Evolutionary conservation across 2,113 vertebrate species (phyloP), one percentile per base, ranked within the genome.

Genomic region (Amazona guildingii): DNA sequence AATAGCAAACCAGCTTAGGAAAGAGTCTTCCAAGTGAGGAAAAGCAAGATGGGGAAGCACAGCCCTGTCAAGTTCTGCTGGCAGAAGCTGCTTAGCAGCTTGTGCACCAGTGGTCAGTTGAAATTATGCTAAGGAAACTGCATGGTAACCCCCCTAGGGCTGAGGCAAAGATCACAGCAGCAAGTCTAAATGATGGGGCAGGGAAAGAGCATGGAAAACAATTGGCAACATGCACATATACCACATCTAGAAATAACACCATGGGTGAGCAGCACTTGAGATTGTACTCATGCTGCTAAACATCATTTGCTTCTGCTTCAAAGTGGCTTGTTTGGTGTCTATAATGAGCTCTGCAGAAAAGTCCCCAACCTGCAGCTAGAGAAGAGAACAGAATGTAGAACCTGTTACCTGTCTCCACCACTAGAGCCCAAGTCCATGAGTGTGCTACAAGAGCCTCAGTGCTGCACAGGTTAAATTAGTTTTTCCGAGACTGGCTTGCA

Each of bases 1-100:
- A 86, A 33, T 3, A 78, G 84, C 84, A 94, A 92, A 82, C 4
- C 67, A 64, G 59, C 67, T 81, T 81, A 67, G 74, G 52, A 85
- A 51, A 51, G 49, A 51, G 49, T 27, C 59, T 77, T 81, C 39
- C 24, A 41, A 10, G 44, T 62, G 15, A 44, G 57, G 51, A 81
- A 37, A 52, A 44, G 24, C 57, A 75, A 24, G 39, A n/a, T 44
- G 80, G 69, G 41, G 66, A 90, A 37, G 21, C 2, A 1, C 17
- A 67, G 15, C 61, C 48, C 72, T 11, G 24, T 48, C 48, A 41
- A n/a, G 37, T 51, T 67, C 51, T 59, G 62, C 62, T 75, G 57
- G 8, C 25, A 52, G 63, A 46, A 77, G 44, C 76, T 80, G 83
- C 68, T 62, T 4, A 64, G 88, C 25, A 80, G 27, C 54, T 67